phyloP scores from a whole-genome alignment of 2,888 invertebrate genomes.

The Scaptomyza polygonia region DNA sequence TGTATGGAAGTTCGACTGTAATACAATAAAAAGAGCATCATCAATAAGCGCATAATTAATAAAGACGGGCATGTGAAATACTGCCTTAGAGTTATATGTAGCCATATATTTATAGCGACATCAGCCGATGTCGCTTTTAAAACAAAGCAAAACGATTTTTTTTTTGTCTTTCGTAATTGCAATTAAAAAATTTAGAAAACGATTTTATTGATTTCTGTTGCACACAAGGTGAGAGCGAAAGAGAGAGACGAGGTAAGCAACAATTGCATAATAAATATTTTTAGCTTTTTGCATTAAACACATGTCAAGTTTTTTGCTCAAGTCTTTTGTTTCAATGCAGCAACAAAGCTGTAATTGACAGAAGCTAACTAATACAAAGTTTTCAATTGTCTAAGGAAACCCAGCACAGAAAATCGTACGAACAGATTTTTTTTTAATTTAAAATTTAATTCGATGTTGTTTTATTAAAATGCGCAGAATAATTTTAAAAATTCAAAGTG shows the following conservation, averaged over 20 bases:
- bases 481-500: no score
- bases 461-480: no score
- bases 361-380: constrained; percentile 4
- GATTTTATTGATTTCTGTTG: constrained; percentile 59
- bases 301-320: constrained; percentile 59
- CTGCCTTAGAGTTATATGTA: constrained; percentile 24
- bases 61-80: constrained; percentile 30
- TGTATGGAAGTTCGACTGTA: no score
- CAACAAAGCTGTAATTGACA: constrained; percentile 25
- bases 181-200: constrained; percentile 65
- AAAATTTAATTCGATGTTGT: no score
- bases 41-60: constrained; percentile 51
- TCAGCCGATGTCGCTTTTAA: constrained; percentile 26
- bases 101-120: constrained; percentile 2
- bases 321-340: constrained; percentile 64
- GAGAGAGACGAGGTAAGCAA: constrained; percentile 28
- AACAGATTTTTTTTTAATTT: no score
- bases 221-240: constrained; percentile 51
- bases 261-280: constrained; percentile 61
- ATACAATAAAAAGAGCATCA: constrained; percentile 1
- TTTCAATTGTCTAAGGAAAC: not conserved
- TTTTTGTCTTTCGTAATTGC: constrained; percentile 38
- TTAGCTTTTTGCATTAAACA: constrained; percentile 61
- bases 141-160: constrained; percentile 42
- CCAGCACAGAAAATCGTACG: not conserved